Base-by-base conservation (phyloP, 2,113 vertebrate genomes). In the Megaleporinus macrocephalus region DNA sequence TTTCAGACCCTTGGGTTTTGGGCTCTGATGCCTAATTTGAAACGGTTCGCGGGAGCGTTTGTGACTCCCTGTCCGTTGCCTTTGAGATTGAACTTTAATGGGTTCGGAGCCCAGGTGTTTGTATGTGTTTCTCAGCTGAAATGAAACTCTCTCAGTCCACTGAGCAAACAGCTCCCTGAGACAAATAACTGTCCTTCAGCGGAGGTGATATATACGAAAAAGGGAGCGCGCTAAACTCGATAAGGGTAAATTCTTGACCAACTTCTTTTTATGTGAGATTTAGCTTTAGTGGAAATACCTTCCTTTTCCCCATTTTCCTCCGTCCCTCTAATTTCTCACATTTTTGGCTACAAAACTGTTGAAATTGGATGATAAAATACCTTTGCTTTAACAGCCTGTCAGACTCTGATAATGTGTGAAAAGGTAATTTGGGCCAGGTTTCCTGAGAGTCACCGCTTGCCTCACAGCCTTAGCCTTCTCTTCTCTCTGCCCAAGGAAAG, bases 351-450 rank as follows among this genome's bases (percentile, higher is more conserved):
- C 86, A 79, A 89, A 91, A 86, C 88, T 84, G 88, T 82, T 76
- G 86, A 88, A 88, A 91, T 91, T 89, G 87, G 89, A 86, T 89
- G 90, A 85, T 89, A 88, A 88, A 89, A 90, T 90, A 86, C 86
- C 83, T 89, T 86, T 82, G 73, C 88, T 87, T 92, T 89, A 86
- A 87, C 90, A 86, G 62, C 88, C 87, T 92, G 90, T 92, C 93
- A 90, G 55, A 82, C 83, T 49, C 81, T 83, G 78, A 80, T 80
- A 89, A 91, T 1, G 90, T 91, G 92, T 90, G 89, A 92, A 92
- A 91, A 89, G 86, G 82, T 89, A 91, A 93, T 90, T 84, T 82
- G 80, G 84, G 81, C 84, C 68, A 51, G 33, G 49, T 69, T 75
- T 81, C 24, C 47, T 12, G 27, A 79, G 49, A 44, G 84, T 51